These are phyloP conservation scores for Formica exsecta DNA, from an alignment of 1,140 invertebrate species.

Conservation along the genomic window DNA sequence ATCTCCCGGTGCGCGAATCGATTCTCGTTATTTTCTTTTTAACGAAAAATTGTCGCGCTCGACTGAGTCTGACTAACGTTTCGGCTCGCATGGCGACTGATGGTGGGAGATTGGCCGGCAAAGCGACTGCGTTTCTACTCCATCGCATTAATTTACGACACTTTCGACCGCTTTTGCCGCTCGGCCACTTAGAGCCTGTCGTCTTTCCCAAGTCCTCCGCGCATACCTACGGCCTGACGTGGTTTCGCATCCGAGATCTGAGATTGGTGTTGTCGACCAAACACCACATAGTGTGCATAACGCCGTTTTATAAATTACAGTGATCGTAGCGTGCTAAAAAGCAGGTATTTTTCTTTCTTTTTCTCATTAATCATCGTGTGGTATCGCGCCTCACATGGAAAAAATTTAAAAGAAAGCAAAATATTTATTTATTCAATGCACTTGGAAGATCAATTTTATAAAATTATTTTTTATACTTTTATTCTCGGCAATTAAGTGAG, in stretches of 20 bases:
- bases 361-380: background rate
- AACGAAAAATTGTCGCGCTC: slow-evolving; percentile 11
- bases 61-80: slow-evolving; percentile 19
- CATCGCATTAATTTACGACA: slow-evolving; percentile 76
- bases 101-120: slow-evolving; percentile 14
- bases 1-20: slow-evolving; percentile 68
- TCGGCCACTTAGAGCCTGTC: slow-evolving; percentile 37
- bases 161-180: slow-evolving; percentile 64
- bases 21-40: slow-evolving; percentile 64
- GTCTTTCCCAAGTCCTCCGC: slow-evolving; percentile 25
- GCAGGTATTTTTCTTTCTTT: background rate
- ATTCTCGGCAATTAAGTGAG: no score
- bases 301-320: slow-evolving; percentile 29
- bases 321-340: background rate
- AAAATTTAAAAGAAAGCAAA: background rate
- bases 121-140: slow-evolving; percentile 55
- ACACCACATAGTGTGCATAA: background rate
- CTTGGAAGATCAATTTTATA: background rate
- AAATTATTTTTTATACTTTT: background rate
- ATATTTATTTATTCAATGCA: background rate
- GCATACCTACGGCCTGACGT: slow-evolving; percentile 68
- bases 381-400: background rate
- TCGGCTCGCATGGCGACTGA: slow-evolving; percentile 13
- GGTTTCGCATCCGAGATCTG: slow-evolving; percentile 39
- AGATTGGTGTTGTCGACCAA: slow-evolving; percentile 30